phyloP scores from a whole-genome alignment of 1,140 invertebrate species.

The Elymnias hypermnestra region DNA sequence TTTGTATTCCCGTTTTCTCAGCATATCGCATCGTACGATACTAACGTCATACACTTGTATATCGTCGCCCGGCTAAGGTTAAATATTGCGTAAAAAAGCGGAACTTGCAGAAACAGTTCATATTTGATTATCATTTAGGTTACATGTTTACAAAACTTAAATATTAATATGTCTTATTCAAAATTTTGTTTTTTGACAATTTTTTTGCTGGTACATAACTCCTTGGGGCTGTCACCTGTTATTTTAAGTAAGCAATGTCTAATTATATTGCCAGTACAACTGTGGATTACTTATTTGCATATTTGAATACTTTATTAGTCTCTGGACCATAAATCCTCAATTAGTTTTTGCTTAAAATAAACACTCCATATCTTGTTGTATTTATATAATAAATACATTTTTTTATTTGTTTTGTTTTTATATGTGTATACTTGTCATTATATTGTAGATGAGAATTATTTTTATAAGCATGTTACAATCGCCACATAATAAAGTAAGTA shows the following conservation, averaged over 20 bases:
- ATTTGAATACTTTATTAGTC: no score
- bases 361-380: no score
- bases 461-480: no score
- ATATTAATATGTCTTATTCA: slow-evolving; percentile 13
- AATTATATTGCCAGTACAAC: neutral
- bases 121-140: neutral
- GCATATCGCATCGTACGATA: slow-evolving; percentile 24
- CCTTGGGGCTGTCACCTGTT: slow-evolving; percentile 57
- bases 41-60: slow-evolving; percentile 15
- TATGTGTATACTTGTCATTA: no score
- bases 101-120: slow-evolving; percentile 11
- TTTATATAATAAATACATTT: no score
- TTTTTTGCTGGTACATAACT: slow-evolving; percentile 40
- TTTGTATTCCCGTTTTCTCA: neutral
- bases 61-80: neutral
- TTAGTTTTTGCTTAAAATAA: no score
- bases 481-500: no score
- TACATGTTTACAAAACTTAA: neutral
- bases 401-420: no score
- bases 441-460: no score
- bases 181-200: slow-evolving; percentile 42
- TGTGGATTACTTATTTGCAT: no score
- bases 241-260: slow-evolving; percentile 54
- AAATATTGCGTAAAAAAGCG: slow-evolving; percentile 24
- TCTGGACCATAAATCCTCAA: no score